These are phyloP conservation scores for Hydropsyche betteni DNA, from an alignment of 2,888 invertebrate species.

Conservation along the genomic window DNA sequence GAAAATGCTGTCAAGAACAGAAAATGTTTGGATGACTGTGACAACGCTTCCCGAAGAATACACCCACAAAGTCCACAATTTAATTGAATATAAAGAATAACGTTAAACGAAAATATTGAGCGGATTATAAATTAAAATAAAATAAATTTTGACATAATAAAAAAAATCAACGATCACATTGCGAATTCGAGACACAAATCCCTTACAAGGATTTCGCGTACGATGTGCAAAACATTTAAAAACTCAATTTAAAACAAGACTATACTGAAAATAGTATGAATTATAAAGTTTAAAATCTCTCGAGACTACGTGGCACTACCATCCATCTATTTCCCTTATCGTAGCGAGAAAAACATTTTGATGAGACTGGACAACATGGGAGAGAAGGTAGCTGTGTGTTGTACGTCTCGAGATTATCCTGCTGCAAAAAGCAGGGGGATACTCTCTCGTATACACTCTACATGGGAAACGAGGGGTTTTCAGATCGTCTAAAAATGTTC, in stretches of 20 bases:
- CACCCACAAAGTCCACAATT: no score
- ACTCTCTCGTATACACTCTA: not conserved
- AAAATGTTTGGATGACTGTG: not conserved
- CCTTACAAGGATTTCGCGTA: no score
- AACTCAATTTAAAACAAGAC: no score
- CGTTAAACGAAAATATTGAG: no score
- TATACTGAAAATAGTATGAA: no score
- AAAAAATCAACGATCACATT: no score
- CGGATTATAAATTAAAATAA: no score
- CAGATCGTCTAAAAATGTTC: constrained; percentile 17
- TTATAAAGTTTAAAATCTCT: no score
- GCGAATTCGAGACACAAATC: no score
- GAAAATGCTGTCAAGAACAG: constrained; percentile 9
- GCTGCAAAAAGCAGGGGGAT: not conserved
- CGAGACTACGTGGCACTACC: constrained; percentile 1
- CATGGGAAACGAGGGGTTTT: not conserved
- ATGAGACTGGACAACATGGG: constrained; percentile 22
- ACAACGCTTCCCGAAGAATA: constrained; percentile 2
- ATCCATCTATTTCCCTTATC: not conserved
- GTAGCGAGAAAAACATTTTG: constrained; percentile 19
- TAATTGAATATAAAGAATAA: no score
- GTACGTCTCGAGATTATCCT: constrained; percentile 17
- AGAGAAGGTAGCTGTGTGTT: not conserved
- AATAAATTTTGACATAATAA: no score
- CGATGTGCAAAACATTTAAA: no score